These are phyloP conservation scores for Cephus pulcher DNA, from an alignment of 2,888 invertebrate species.

Conservation along the genomic window DNA sequence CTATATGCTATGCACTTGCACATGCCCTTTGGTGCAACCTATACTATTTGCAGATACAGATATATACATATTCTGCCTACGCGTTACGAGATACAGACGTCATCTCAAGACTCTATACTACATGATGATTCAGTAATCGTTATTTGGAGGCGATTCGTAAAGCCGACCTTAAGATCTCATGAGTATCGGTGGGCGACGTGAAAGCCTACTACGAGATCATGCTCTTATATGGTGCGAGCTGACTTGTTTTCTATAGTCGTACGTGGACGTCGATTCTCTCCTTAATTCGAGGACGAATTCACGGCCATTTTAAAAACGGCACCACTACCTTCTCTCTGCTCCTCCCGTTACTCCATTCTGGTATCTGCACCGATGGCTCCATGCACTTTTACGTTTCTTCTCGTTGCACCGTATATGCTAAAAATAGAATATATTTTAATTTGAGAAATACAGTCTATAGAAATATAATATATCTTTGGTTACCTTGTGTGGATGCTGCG, in stretches of 20 bases:
- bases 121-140: constrained; percentile 7
- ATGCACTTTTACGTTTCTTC: background rate
- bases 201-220: constrained; percentile 50
- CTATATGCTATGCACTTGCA: background rate
- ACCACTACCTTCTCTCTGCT: background rate
- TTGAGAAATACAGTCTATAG: too few species aligned
- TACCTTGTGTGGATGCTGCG: background rate
- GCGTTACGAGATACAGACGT: background rate
- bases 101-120: background rate
- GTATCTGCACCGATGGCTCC: background rate
- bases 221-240: constrained; percentile 53
- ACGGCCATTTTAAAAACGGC: constrained; percentile 17
- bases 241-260: constrained; percentile 31
- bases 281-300: constrained; percentile 48
- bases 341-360: background rate
- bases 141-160: constrained; percentile 26
- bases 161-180: constrained; percentile 20
- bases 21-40: background rate
- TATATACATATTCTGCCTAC: background rate
- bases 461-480: background rate
- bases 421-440: background rate
- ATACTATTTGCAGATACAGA: background rate
- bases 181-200: constrained; percentile 46
- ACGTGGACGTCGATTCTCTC: constrained; percentile 33
- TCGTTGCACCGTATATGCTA: background rate